These are phyloP conservation scores for Blastobasis lacticolella DNA, from an alignment of 2,888 invertebrate genomes.

Conservation along the genomic window DNA sequence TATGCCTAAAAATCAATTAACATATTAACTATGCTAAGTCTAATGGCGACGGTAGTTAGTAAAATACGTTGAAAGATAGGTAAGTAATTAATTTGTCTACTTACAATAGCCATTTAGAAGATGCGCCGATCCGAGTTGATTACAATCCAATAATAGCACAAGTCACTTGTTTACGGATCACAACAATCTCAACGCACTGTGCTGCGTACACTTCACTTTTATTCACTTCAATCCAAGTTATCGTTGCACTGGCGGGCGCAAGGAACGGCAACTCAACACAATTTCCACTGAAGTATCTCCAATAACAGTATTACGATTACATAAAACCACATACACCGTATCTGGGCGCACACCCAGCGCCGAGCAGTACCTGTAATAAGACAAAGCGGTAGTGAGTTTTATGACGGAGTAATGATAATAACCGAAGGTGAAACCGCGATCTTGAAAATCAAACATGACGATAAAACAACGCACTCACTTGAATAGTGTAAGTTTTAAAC, in stretches of 20 bases:
- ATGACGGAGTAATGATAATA: constrained; percentile 26
- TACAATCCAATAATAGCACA: constrained; percentile 61
- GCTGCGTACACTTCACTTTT: constrained; percentile 48
- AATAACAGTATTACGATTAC: constrained; percentile 58
- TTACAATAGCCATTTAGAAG: constrained; percentile 57
- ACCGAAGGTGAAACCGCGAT: constrained; percentile 19
- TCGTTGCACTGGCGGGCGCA: constrained; percentile 33
- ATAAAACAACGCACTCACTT: constrained; percentile 49
- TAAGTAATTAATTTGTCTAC: constrained; percentile 18
- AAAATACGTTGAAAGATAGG: too few species aligned
- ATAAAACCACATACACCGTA: constrained; percentile 68
- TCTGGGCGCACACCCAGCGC: constrained; percentile 71
- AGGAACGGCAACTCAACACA: constrained; percentile 26
- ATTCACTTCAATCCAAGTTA: constrained; percentile 39
- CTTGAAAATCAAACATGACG: constrained; percentile 18
- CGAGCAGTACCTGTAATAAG: constrained; percentile 71
- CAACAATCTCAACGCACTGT: constrained; percentile 37
- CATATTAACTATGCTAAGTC: too few species aligned
- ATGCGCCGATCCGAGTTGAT: constrained; percentile 42
- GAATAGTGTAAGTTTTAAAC: constrained; percentile 39
- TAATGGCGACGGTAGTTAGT: too few species aligned
- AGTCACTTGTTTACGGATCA: constrained; percentile 51
- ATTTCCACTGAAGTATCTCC: constrained; percentile 43
- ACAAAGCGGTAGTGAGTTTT: constrained; percentile 63
- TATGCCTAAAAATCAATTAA: too few species aligned